These are phyloP conservation scores for Nemoura dubitans DNA, from an alignment of 2,888 invertebrate species.

Conservation along the genomic window DNA sequence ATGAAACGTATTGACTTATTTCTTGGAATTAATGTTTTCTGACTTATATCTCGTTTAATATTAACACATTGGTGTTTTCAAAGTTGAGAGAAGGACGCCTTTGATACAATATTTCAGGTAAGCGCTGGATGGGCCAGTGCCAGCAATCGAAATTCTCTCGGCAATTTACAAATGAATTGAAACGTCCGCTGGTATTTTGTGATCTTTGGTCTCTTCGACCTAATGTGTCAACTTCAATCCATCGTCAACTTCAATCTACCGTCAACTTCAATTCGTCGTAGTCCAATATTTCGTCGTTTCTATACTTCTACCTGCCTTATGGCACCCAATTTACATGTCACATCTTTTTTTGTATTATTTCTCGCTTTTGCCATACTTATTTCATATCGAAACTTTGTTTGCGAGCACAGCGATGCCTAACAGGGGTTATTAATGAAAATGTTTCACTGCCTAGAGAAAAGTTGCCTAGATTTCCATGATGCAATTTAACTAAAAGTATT, in stretches of 20 bases:
- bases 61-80: neutral
- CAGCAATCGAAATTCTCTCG: neutral
- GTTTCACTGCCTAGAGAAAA: neutral
- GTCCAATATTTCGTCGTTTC: too few relatives aligned
- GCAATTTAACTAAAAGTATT: neutral
- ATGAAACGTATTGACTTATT: neutral
- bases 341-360: neutral
- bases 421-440: neutral
- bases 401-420: neutral
- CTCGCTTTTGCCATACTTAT: neutral
- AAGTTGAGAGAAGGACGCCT: neutral
- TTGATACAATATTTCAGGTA: too few relatives aligned
- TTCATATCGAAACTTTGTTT: neutral
- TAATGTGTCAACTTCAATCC: neutral
- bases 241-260: neutral
- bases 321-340: neutral
- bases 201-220: neutral
- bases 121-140: neutral
- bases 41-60: neutral
- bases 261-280: too few relatives aligned
- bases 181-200: neutral
- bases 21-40: neutral
- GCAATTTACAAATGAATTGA: neutral
- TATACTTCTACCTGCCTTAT: neutral
- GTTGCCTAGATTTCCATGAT: neutral